Percentiles rank a stretch among this genome's conserved stretches.
phyloP scores from a whole-genome alignment of 2,113 vertebrate species.

The Xiphophorus couchianus region DNA sequence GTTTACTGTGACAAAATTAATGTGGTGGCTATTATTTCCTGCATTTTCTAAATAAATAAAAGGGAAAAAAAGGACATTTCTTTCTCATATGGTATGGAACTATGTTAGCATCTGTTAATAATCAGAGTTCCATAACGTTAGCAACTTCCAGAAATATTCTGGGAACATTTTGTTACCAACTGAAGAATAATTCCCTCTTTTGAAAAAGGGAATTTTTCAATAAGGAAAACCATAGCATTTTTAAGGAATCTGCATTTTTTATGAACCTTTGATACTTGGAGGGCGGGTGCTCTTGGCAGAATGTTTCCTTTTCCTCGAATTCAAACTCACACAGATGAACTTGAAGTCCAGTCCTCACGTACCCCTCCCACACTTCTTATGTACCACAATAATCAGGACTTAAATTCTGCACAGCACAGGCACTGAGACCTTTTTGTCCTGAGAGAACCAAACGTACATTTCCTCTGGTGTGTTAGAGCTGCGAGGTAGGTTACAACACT shows the following conservation, averaged over 20 bases:
- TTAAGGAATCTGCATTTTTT: neutral
- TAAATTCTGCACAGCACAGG: neutral
- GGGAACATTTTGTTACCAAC: neutral
- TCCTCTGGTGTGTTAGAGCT: slow-evolving; percentile 3
- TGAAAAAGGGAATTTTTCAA: neutral
- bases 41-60: neutral
- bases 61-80: neutral
- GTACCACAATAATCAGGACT: slow-evolving; percentile 41
- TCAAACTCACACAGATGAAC: neutral
- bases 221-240: too few species aligned
- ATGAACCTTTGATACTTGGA: neutral
- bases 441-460: neutral
- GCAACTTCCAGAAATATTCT: neutral
- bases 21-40: neutral
- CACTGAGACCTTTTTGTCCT: slow-evolving; percentile 2
- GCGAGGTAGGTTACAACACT: slow-evolving; percentile 39
- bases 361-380: slow-evolving; percentile 34
- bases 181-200: neutral
- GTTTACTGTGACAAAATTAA: neutral
- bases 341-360: slow-evolving; percentile 17
- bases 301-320: neutral
- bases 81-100: neutral
- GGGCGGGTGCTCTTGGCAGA: neutral
- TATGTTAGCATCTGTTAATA: neutral
- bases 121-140: neutral